A percentile compares a stretch with the other conserved stretches of the same genome.
Evolutionary conservation across 2,113 vertebrate genomes (phyloP).

Genomic region (Ictalurus furcatus): DNA sequence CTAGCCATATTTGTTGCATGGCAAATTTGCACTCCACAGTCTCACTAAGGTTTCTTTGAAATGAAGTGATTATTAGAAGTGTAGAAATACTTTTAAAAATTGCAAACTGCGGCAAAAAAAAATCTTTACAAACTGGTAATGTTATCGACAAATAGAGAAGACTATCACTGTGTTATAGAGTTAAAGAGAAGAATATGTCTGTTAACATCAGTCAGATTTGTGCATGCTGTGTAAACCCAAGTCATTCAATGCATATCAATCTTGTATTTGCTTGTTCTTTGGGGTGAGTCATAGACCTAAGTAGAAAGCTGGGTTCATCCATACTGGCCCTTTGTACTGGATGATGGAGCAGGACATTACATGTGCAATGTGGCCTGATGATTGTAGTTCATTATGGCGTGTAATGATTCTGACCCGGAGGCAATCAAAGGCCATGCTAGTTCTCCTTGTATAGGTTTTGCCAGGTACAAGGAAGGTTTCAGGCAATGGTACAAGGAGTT

Average conservation of each 20-base stretch:
- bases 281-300: neutral
- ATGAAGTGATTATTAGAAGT: neutral
- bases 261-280: neutral
- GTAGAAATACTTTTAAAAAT: neutral
- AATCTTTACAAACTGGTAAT: neutral
- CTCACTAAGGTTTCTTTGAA: neutral
- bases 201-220: neutral
- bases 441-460: neutral
- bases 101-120: neutral
- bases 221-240: neutral
- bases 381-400: conserved; percentile 14
- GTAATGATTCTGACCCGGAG: conserved; percentile 13
- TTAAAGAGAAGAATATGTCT: neutral
- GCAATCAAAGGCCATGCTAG: conserved; percentile 4
- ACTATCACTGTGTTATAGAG: neutral
- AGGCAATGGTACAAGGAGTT: neutral
- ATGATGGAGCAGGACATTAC: conserved; percentile 16
- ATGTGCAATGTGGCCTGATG: conserved; percentile 21
- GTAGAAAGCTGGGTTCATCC: neutral
- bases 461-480: neutral
- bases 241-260: neutral
- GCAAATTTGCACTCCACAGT: neutral
- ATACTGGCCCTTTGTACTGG: neutral
- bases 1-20: neutral
- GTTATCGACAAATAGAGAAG: neutral